Base-by-base conservation (phyloP, 2,797 vertebrate genomes). In the Austrolebias charrua region DNA sequence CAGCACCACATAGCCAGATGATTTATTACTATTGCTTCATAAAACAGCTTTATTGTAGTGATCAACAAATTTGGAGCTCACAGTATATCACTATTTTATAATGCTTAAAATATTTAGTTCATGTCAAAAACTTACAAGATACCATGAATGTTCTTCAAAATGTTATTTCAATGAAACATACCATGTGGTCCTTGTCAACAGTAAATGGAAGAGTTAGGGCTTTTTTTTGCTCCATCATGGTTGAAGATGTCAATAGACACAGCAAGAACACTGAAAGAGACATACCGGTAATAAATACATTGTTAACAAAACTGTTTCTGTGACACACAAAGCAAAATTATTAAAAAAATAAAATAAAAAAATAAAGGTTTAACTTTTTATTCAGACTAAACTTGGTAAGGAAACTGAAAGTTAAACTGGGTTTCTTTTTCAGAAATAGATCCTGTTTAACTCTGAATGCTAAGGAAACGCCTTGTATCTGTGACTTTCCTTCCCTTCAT, bases 191-290 rank as follows among this genome's bases (percentile, higher is more conserved):
- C 45, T 86, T 82, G 38, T 81, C 83, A 12, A 80, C 57, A 29
- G 24, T 35, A 33, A 90, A 83, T 3, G 88, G 84, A 61, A 91
- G 58, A 48, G 82, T 90, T 75, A 91, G 82, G 55, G 86, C 88
- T 81, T 68, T 87, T 62, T 78, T 87, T 56, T 31, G 83, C 35
- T 91, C 90, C 88, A 92, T 90, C 82, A 86, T 83, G 49, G 31
- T 79, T 65, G 43, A 66, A 10, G 6, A 13, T 35, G 19, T 19
- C 18, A 35, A 57, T 77, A 74, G 81, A 65, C 61, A 81, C 78
- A 72, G 59, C 46, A 42, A 54, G 18, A 67, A 70, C 35, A 47
- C 81, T 86, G 66, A 5, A 71, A 79, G 20, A 75, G 16, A 64
- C 1, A 63, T 12, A 72, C 1, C 8, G 0, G 38, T 33, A 33